These are phyloP conservation scores for Notodonta ziczac DNA, from an alignment of 2,888 invertebrate genomes.

Conservation along the genomic window DNA sequence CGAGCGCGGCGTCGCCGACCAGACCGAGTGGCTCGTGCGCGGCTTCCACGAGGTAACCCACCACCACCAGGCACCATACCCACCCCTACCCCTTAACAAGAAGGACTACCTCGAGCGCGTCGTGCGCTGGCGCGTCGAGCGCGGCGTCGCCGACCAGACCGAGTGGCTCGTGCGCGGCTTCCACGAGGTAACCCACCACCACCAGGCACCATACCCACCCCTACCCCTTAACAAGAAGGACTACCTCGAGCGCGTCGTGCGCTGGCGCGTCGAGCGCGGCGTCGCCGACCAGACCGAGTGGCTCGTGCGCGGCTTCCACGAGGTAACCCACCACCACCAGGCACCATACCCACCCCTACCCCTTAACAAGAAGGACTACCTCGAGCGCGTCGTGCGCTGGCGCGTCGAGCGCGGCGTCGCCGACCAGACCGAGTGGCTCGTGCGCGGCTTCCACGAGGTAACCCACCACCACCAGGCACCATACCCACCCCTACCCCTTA, in stretches of 20 bases:
- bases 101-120: constrained; percentile 96
- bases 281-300: constrained; percentile 98
- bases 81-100: too few species aligned
- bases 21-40: constrained; percentile 96
- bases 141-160: constrained; percentile 97
- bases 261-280: constrained; percentile 97
- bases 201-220: too few species aligned
- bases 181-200: constrained; percentile 86
- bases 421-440: constrained; percentile 96
- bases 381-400: constrained; percentile 97
- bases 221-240: constrained; percentile 74
- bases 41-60: constrained; percentile 93
- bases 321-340: constrained; percentile 65
- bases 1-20: constrained; percentile 97
- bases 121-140: constrained; percentile 96
- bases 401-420: constrained; percentile 96
- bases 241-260: constrained; percentile 96
- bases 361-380: constrained; percentile 87
- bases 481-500: too few species aligned
- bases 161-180: constrained; percentile 97
- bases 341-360: too few species aligned
- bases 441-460: constrained; percentile 96
- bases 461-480: background rate
- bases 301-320: constrained; percentile 96
- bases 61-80: background rate